Evolutionary conservation across 2,888 invertebrate genomes (phyloP), one percentile per base, ranked within the genome.

Genomic region (Tryphoninae sp.): DNA sequence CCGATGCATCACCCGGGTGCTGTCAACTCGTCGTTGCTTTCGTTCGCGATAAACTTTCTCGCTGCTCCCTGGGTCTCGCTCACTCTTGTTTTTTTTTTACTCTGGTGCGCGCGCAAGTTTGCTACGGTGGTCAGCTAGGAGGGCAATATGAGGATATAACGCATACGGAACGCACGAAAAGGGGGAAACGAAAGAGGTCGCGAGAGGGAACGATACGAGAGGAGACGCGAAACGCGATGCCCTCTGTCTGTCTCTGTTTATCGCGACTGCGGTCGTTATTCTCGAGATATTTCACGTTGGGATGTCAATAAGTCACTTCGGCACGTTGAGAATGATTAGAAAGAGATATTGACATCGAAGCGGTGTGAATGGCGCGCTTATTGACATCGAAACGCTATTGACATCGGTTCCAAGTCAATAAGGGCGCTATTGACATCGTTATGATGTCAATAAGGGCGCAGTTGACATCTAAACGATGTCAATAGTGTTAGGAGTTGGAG

Each of bases 1-100:
- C 88, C 88, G 89, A 89, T 89, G 89, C 87, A 89, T 89, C 89
- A 89, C 88, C 33, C 83, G 84, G 83, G 19, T 19, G 83, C 88
- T 89, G 89, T 89, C 89, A 88, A 86, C 87, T 86, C 85, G 88
- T 84, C 84, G 86, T 86, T 89, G 87, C 85, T 86, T 86, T 86
- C 85, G 84, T 86, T 87, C 71, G 75, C 73, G 65, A 72, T 53
- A 88, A 88, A 87, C 85, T 86, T 86, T 88, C 86, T 85, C 81
- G 86, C 81, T 83, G 84, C 71, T 75, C 6, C 11, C 62, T 19
- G 59, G 53, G 16, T 45, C 49, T 19, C 64, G 53, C 64, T 26
- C 61, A 19, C 55, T 64, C 80, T 73, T 69, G 64, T n/a, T 7
- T 16, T 2, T n/a, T 61, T 59, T 69, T 69, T n/a, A 42, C 22